These are phyloP conservation scores for Lagria hirta DNA, from an alignment of 2,888 invertebrate genomes.

Conservation along the genomic window DNA sequence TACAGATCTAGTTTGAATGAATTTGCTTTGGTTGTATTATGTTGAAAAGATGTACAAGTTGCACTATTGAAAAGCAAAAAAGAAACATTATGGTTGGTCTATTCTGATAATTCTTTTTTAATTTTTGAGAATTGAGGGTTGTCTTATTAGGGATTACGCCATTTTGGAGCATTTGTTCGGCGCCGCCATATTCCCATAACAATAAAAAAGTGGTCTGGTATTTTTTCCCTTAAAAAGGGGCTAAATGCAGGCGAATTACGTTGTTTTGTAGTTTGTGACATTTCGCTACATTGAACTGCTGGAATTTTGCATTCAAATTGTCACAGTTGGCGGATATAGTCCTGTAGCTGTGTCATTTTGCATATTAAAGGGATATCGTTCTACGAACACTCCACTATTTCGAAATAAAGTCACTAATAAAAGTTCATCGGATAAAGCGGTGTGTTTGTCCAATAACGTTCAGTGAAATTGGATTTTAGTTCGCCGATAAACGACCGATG, in stretches of 20 bases:
- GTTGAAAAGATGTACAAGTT: no score
- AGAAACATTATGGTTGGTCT: no score
- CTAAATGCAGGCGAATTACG: slow-evolving; percentile 28
- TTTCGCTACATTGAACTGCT: slow-evolving; percentile 25
- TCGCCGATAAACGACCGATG: no score
- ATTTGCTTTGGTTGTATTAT: no score
- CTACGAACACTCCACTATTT: slow-evolving; percentile 27
- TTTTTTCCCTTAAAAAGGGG: slow-evolving; percentile 19
- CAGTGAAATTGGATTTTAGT: slow-evolving; percentile 21
- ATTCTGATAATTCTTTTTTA: no score
- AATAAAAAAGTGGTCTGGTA: slow-evolving; percentile 12
- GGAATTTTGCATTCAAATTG: slow-evolving; percentile 33
- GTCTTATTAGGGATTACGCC: no score
- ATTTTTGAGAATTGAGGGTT: no score
- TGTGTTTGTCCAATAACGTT: slow-evolving; percentile 24
- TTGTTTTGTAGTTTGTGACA: slow-evolving; percentile 30
- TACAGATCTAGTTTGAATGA: no score
- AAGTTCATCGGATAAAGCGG: slow-evolving; percentile 16
- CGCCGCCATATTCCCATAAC: slow-evolving; percentile 15
- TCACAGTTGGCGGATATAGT: slow-evolving; percentile 24
- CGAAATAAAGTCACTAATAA: slow-evolving; percentile 22
- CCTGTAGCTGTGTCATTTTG: slow-evolving; percentile 25
- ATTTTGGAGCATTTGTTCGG: slow-evolving; percentile 9
- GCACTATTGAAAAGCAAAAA: no score
- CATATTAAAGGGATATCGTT: slow-evolving; percentile 29